Base-by-base conservation (phyloP, 2,113 vertebrate genomes). In the Shinisaurus crocodilurus region DNA sequence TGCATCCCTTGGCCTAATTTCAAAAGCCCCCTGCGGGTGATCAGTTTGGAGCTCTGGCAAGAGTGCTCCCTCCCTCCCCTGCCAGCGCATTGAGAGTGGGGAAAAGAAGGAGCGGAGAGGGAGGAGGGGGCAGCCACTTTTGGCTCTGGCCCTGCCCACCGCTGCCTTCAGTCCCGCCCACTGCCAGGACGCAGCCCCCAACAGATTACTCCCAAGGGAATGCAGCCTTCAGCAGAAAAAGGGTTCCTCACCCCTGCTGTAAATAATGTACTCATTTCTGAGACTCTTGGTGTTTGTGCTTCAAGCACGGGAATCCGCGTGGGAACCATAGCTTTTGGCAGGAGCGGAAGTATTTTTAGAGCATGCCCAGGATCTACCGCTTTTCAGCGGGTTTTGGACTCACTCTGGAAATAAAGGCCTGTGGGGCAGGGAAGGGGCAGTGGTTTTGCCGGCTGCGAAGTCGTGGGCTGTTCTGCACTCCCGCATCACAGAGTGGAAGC, bases 251-350 rank as follows among this genome's bases (percentile, higher is more conserved):
- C 48, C 25, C 25, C 65, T 67, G 65, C n/a, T 45, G 85, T 60
- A 10, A 91, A 93, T 91, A 34, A 43, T 32, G 0, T 0, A 67
- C 6, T 18, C 94, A 90, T 81, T 90, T 85, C 90, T 82, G 6
- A 86, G 88, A 63, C 90, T 90, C 90, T 86, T 40, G 81, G 48
- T 32, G 10, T 40, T 34, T 80, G 48, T 43, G 37, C 37, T 76
- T n/a, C n/a, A n/a, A n/a, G n/a, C 65, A 25, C 25, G 23, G 37
- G 40, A 76, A 25, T 76, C 37, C 37, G 23, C 4, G 7, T 25
- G 20, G 74, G 16, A 4, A 18, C n/a, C 3, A 18, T 40, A 18
- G 72, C n/a, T n/a, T 72, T 72, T 9, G 37, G 72, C 13, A 37
- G 72, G 74, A 37, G 25, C 23, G 7, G 9, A 79, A 79, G 43